Base-by-base conservation (phyloP, 2,113 vertebrate species). In the Probosciger aterrimus region DNA sequence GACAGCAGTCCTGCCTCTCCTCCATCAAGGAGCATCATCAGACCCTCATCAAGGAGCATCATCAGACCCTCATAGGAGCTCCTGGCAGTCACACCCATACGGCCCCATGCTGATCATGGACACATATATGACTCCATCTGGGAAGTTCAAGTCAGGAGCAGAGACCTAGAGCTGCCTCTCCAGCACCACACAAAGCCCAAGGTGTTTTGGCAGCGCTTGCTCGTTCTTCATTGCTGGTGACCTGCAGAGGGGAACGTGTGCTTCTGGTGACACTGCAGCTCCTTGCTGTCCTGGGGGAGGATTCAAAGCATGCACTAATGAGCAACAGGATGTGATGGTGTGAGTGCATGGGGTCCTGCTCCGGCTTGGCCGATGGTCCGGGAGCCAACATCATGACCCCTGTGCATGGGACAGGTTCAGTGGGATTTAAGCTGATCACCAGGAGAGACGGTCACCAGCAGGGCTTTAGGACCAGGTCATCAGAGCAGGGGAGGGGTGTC, bases 321-420 rank as follows among this genome's bases (percentile, higher is more conserved):
- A 39, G 18, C 37, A 65, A 8, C 16, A 69, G 49, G 31, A 62
- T 53, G 31, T 11, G 31, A 27, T 17, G 30, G 30, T 62, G 75
- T 22, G 83, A 47, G 37, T 5, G 18, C 0, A 0, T 10, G 33
- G 1, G 2, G 52, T 68, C 33, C 74, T 70, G 19, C 65, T 57
- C 30, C 33, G 64, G 60, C 79, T 62, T 57, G 41, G 31, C 44
- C 57, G 33, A 12, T 17, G 27, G 5, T 18, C 41, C 65, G 39
- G 4, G 10, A 52, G 65, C 52, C 24, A 27, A 1, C 4, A 2
- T 12, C 18, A 4, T 4, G 64, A 50, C 24, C 31, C 9, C 64
- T 28, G 4, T 20, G 60, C 5, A 46, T 75, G 67, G n/a, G 47
- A 22, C n/a, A 55, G 43, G 23, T n/a, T 50, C 71, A 4, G 20